Base-by-base conservation (phyloP, 2,888 invertebrate species). In the Synanthedon formicaeformis region DNA sequence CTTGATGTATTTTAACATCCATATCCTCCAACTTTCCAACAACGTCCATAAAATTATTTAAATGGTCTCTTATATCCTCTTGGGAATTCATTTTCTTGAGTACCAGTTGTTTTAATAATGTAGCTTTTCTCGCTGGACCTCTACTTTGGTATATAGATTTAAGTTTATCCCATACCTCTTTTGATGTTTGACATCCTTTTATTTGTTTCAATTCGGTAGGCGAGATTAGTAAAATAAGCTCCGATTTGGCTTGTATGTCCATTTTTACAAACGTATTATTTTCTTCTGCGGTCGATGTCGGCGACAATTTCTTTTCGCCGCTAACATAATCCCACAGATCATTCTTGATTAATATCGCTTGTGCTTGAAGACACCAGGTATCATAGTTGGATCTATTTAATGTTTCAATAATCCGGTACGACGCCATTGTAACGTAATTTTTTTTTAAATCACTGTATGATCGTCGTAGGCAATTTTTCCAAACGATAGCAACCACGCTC, bases 91-190 rank as follows among this genome's bases (percentile, higher is more conserved):
- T 23, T 23, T 23, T 23, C 23, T 23, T 23, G 23, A 74, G 53
- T 3, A 66, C 65, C 3, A 79, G 56, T 41, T 66, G 60, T 51
- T 81, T 80, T 12, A 81, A 54, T 4, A 41, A n/a, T 8, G 69
- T 75, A 0, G 76, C 78, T 54, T 79, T 79, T 41, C 71, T 56
- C 1, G 75, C 74, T 1, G 75, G 75, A 4, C 75, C 75, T 49
- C 62, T 64, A n/a, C 74, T 77, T 57, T 73, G 65, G 51, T 71
- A 73, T 14, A 71, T 71, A 2, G 50, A 40, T 51, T 73, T 55
- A 16, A 81, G 58, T 54, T 65, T 77, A 3, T 57, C 13, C 80
- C 78, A 81, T 16, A 76, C 58, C 12, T 68, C 65, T 5, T 61
- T 61, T 2, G 75, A 62, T 14, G 59, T 59, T 10, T 41, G 52